Evolutionary conservation across 2,888 invertebrate genomes (phyloP).

Genomic region (Agonopterix arenella): DNA sequence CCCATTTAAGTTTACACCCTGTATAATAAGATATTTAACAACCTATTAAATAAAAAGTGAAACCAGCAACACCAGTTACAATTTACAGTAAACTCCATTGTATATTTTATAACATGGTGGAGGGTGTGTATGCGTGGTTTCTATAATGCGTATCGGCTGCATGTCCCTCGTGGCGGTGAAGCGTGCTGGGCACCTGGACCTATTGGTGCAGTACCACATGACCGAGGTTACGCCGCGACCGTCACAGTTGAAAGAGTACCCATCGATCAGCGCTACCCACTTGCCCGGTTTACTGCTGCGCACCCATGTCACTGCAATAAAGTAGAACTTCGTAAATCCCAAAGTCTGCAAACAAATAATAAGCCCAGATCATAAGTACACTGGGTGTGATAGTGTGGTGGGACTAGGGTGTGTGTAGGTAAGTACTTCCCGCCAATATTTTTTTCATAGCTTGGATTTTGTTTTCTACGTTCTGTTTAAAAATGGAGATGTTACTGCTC

Average conservation of each 20-base stretch:
- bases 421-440: no score
- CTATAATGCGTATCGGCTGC: conserved; percentile 1
- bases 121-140: not conserved
- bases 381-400: no score
- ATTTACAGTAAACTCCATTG: not conserved
- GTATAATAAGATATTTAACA: no score
- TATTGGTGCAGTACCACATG: conserved; percentile 15
- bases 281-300: conserved; percentile 5
- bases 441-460: no score
- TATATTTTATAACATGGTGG: not conserved
- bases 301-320: conserved; percentile 15
- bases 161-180: not conserved
- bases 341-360: no score
- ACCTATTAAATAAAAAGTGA: no score
- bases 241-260: conserved; percentile 15
- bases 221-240: conserved; percentile 8
- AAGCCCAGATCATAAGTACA: no score
- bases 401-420: no score
- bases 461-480: no score
- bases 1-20: no score
- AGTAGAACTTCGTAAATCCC: no score
- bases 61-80: not conserved
- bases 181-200: not conserved
- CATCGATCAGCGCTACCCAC: conserved; percentile 7
- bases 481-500: no score